These are phyloP conservation scores for Furcula furcula DNA, from an alignment of 2,888 invertebrate species.

Conservation along the genomic window DNA sequence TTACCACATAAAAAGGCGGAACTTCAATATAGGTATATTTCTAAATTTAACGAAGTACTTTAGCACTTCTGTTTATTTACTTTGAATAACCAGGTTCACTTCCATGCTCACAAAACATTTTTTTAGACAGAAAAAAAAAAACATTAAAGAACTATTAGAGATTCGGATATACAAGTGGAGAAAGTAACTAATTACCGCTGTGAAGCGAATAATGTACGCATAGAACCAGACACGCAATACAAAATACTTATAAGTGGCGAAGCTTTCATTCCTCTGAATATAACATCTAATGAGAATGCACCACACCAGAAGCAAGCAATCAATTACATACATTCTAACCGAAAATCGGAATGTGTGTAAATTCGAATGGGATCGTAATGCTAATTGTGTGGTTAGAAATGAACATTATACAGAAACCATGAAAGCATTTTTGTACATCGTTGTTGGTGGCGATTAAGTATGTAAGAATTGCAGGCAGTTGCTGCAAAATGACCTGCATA, in stretches of 20 bases:
- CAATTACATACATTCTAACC: slow-evolving; percentile 21
- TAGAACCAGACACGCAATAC: slow-evolving; percentile 39
- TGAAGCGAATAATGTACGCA: slow-evolving; percentile 42
- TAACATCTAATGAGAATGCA: slow-evolving; percentile 30
- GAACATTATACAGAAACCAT: slow-evolving; percentile 38
- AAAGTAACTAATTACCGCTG: slow-evolving; percentile 56
- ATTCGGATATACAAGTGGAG: slow-evolving; percentile 30
- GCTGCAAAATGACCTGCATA: slow-evolving; percentile 23
- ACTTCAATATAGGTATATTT: no score
- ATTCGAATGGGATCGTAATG: slow-evolving; percentile 11
- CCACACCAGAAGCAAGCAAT: slow-evolving; percentile 24
- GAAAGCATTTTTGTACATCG: slow-evolving; percentile 13
- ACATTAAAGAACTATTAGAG: no score
- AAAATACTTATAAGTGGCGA: slow-evolving; percentile 32
- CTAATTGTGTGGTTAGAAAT: slow-evolving; percentile 49
- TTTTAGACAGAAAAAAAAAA: no score
- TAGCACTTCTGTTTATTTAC: no score
- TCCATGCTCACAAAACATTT: no score
- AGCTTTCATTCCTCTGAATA: slow-evolving; percentile 43
- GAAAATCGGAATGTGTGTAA: slow-evolving; percentile 12
- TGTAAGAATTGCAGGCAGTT: slow-evolving; percentile 20
- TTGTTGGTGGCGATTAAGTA: slow-evolving; percentile 25
- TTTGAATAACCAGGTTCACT: no score
- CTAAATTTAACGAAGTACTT: no score
- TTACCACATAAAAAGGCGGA: no score